Conservation (phyloP, 2,113 vertebrate species). For the Cynoglossus semilaevis region DNA sequence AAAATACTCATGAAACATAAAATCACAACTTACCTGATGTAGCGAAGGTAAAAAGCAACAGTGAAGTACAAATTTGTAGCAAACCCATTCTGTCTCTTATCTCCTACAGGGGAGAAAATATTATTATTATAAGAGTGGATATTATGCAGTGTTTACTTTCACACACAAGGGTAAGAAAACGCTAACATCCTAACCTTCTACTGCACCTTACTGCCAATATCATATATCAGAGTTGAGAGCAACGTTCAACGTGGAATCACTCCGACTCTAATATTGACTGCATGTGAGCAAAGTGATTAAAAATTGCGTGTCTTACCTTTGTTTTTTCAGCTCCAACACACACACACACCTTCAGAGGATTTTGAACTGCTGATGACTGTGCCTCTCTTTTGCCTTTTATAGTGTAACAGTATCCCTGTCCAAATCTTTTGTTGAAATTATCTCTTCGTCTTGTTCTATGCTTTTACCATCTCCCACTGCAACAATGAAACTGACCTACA, state of each 20-base stretch:
- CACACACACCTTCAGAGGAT: slow-evolving; percentile 14
- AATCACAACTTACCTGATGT: slow-evolving; percentile 60
- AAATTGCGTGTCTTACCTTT: too few species aligned
- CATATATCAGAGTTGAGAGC: too few species aligned
- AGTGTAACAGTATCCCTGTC: slow-evolving; percentile 49
- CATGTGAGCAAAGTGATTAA: too few species aligned
- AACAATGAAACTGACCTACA: slow-evolving; percentile 71
- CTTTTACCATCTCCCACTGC: slow-evolving; percentile 24
- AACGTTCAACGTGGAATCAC: too few species aligned
- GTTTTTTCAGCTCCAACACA: not conserved
- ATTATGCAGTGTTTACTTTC: too few species aligned
- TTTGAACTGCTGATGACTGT: slow-evolving; percentile 28
- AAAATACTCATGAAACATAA: too few species aligned
- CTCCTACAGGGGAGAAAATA: slow-evolving; percentile 36
- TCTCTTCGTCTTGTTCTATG: slow-evolving; percentile 49
- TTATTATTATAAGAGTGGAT: too few species aligned
- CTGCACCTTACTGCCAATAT: too few species aligned
- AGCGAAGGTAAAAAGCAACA: slow-evolving; percentile 50
- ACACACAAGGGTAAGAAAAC: too few species aligned
- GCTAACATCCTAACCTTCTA: too few species aligned
- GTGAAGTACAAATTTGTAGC: slow-evolving; percentile 6
- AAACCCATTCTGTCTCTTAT: slow-evolving; percentile 43
- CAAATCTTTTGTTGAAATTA: slow-evolving; percentile 53
- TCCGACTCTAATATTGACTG: too few species aligned
- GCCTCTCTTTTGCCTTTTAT: slow-evolving; percentile 59